Percentiles rank a stretch among this genome's conserved stretches.
Conservation (phyloP, 2,797 vertebrate species). For the Poecile montanus region DNA sequence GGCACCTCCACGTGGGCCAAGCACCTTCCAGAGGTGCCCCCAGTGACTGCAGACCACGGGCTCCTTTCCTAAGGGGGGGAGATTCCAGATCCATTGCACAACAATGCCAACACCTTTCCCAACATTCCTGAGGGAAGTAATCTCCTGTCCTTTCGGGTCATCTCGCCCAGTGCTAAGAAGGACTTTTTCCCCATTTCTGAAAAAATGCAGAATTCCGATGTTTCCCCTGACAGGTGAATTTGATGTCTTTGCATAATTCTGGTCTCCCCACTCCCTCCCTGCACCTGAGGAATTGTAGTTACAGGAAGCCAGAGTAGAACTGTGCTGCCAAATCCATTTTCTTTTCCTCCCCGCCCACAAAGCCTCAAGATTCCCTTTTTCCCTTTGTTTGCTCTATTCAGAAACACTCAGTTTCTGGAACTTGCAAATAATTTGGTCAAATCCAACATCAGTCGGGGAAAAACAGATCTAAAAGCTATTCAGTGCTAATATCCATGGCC, state of each 20-base stretch:
- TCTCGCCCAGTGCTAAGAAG: background rate
- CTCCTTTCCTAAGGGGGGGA: background rate
- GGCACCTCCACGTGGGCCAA: background rate
- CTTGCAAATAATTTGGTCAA: background rate
- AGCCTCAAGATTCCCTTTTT: background rate
- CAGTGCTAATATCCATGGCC: background rate
- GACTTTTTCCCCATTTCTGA: background rate
- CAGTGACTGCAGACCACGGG: fast-evolving
- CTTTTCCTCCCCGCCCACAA: background rate
- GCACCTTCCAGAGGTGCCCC: background rate
- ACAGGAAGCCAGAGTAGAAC: background rate
- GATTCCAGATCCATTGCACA: background rate
- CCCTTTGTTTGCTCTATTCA: background rate
- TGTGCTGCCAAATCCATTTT: background rate
- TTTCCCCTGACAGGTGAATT: background rate
- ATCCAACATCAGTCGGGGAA: background rate
- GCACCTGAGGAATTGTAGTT: background rate
- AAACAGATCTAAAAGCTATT: background rate
- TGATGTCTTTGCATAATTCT: background rate
- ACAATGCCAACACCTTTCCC: background rate
- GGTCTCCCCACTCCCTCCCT: background rate
- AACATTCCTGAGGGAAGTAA: background rate
- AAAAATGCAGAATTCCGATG: fast-evolving
- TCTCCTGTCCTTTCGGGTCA: background rate
- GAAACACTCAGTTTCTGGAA: background rate